Evolutionary conservation across 2,888 invertebrate genomes (phyloP), one percentile per base, ranked within the genome.

Genomic region (Mechanitis messenoides): DNA sequence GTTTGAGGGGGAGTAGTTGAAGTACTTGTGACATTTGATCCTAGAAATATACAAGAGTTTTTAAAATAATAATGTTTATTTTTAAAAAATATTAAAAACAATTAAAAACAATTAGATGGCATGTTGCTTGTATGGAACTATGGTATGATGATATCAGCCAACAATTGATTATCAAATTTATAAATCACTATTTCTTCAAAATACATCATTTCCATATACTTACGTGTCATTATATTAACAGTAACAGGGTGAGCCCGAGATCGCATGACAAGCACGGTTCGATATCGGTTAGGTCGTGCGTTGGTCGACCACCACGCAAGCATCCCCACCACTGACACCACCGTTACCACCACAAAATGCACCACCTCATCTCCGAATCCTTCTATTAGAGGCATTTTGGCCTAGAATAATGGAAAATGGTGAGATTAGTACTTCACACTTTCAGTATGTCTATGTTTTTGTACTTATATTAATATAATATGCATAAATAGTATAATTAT

Each of bases 351-450:
- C 58, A 93, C 90, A 75, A 95, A 94, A 76, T 95, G 92, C 56
- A 94, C 92, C 65, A 96, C 95, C 90, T 96, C 96, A 84, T 96
- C 95, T 33, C 96, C 96, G 62, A 96, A 91, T 55, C 96, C 96
- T 79, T 95, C 95, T 72, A 96, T 94, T 75, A 95, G 85, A 71
- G 94, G 88, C 95, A 95, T 95, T 74, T 78, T 92, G 77, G 58
- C 60, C 67, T 71, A 67, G 47, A 56, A 42, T 9, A 5, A 42
- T 9, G 6, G 42, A 9, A 1, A 1, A 42, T 3, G 35, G 42
- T 42, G 0, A 20, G 20, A 20, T 20, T 42, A 42, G 42, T 42
- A 9, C 6, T 42, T 42, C 3, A 2, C 35, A 35, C 35, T 35
- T 35, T 5, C 6, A 35, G 42, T 1, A 42, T 42, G 3, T 7